Conservation (phyloP, 2,113 vertebrate genomes). For the Cyphomyrus plagiostoma region DNA sequence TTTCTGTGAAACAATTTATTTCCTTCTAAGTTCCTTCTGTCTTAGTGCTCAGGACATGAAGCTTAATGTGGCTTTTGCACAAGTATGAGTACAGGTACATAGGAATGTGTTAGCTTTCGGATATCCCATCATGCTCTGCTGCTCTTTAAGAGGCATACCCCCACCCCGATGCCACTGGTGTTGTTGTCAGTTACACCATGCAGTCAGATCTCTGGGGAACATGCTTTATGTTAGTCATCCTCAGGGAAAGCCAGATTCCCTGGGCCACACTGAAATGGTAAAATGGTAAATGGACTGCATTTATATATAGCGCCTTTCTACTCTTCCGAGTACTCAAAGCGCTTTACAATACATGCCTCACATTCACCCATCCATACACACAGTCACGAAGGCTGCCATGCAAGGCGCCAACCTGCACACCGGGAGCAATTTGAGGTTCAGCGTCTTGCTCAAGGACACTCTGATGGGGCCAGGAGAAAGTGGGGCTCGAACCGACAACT, state of each 20-base stretch:
- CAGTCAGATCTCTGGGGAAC: neutral
- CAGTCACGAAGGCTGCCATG: too few relatives aligned
- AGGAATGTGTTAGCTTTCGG: neutral
- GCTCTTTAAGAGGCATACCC: neutral
- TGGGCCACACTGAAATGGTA: neutral
- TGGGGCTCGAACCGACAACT: too few relatives aligned
- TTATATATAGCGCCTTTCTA: too few relatives aligned
- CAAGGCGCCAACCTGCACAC: too few relatives aligned
- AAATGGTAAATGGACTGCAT: too few relatives aligned
- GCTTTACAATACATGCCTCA: too few relatives aligned
- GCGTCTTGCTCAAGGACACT: too few relatives aligned
- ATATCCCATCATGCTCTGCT: neutral
- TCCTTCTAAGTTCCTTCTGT: neutral
- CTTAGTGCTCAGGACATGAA: neutral
- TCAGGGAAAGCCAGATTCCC: neutral
- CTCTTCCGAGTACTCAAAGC: too few relatives aligned
- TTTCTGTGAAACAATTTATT: neutral
- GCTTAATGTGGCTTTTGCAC: neutral
- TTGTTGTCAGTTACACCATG: neutral
- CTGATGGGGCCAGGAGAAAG: too few relatives aligned
- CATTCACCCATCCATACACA: too few relatives aligned
- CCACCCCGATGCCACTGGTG: neutral
- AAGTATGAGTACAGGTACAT: neutral
- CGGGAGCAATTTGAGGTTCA: too few relatives aligned
- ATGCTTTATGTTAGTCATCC: neutral